Percentiles rank a stretch among this genome's conserved stretches.
These are phyloP conservation scores for Drosophila pullipes DNA, from an alignment of 2,888 invertebrate species.

Conservation along the genomic window DNA sequence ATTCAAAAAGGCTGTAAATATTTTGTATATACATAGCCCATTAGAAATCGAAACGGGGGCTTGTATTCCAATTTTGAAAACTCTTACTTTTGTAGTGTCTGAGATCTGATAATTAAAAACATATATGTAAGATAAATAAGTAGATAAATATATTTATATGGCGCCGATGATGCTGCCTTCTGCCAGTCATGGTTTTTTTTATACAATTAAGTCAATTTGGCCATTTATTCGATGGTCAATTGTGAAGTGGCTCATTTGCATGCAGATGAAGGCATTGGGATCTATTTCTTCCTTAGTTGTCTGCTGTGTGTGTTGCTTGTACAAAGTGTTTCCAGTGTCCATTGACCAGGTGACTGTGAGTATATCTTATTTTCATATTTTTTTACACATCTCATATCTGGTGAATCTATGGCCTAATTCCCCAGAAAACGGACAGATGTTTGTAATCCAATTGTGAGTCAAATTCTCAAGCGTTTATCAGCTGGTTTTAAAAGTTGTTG, in stretches of 20 bases:
- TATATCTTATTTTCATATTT: background rate
- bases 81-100: background rate
- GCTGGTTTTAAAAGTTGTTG: no score
- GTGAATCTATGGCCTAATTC: slow-evolving; percentile 56
- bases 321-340: slow-evolving; percentile 55
- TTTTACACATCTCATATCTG: slow-evolving; percentile 18
- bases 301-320: slow-evolving; percentile 28
- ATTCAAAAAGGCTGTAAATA: background rate
- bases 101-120: background rate
- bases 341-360: slow-evolving; percentile 40
- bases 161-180: no score
- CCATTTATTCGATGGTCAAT: slow-evolving; percentile 40
- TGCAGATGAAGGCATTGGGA: slow-evolving; percentile 38
- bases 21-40: background rate
- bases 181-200: no score
- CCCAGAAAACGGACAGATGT: slow-evolving; percentile 24
- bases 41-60: background rate
- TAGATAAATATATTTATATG: no score
- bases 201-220: slow-evolving; percentile 13
- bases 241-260: slow-evolving; percentile 61
- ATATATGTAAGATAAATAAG: background rate
- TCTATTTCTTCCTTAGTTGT: slow-evolving; percentile 10
- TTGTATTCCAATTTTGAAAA: background rate
- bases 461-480: background rate
- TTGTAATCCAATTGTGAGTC: slow-evolving; percentile 47